A percentile compares a stretch with the other conserved stretches of the same genome.
phyloP scores from a whole-genome alignment of 2,797 vertebrate genomes.

The Craterocephalus amniculus region DNA sequence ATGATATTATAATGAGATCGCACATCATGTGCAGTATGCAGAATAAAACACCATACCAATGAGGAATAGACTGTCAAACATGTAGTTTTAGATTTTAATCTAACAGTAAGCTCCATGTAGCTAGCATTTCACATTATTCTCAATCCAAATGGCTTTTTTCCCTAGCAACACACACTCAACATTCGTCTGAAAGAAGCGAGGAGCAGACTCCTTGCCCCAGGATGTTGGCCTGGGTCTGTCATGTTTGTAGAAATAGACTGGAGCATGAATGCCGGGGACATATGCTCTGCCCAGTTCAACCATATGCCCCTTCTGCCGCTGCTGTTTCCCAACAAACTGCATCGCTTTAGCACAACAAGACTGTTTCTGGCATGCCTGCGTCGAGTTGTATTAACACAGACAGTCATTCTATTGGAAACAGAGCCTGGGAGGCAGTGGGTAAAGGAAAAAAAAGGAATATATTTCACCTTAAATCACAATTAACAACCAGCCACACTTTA shows the following conservation, averaged over 20 bases:
- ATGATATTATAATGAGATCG: background rate
- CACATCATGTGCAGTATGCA: background rate
- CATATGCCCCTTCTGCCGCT: constrained; percentile 74
- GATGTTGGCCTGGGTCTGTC: constrained; percentile 67
- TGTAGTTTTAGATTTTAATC: background rate
- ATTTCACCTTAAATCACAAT: constrained; percentile 42
- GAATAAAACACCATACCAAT: background rate
- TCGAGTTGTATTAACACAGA: constrained; percentile 43
- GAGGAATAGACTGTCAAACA: background rate
- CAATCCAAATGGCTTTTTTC: background rate
- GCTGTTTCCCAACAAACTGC: constrained; percentile 62
- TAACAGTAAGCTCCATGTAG: background rate
- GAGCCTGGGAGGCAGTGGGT: constrained; percentile 34
- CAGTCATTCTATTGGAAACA: constrained; percentile 22
- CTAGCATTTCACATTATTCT: background rate
- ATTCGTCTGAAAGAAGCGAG: constrained; percentile 42
- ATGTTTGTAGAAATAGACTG: constrained; percentile 65
- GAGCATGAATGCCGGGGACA: constrained; percentile 69
- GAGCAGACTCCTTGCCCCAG: constrained; percentile 69
- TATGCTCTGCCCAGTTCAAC: constrained; percentile 75
- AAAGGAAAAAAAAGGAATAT: constrained; percentile 11
- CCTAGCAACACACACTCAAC: constrained; percentile 5
- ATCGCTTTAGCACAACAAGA: constrained; percentile 65
- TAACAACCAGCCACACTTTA: constrained; percentile 12
- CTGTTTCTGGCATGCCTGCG: constrained; percentile 44